Base-by-base conservation (phyloP, 2,113 vertebrate species). In the Melozone crissalis region DNA sequence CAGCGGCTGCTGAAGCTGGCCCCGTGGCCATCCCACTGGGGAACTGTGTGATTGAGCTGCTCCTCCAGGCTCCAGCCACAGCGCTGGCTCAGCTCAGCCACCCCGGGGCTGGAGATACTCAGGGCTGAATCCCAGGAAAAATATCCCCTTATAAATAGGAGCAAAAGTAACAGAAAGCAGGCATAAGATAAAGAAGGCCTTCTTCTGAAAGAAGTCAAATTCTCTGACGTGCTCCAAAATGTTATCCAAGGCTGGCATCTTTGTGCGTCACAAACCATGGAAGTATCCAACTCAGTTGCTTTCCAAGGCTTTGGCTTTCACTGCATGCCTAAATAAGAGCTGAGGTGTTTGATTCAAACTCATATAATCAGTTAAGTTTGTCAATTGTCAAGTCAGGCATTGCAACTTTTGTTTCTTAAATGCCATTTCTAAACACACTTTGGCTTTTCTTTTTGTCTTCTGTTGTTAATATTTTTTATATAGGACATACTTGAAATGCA, bases 1-100 rank as follows among this genome's bases (percentile, higher is more conserved):
- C 98, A 98, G 81, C 96, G 97, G 81, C 88, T 92, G 69, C 79
- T 20, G 12, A 96, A 97, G 63, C 81, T 1, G 5, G 69, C 80
- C 6, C 77, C 84, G 0, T 18, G 68, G 16, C 59, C 16, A 2
- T 76, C 91, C 79, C 73, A 90, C 57, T 91, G 69, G 0, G 98
- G 98, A 35, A 98, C 95, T 0, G 98, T 98, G 81, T 94, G 89
- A 52, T 98, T 98, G 39, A 97, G 81, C 89, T 98, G 97, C 78
- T 98, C 95, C 7, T 88, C 97, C 15, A 30, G 90, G 72, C 95
- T 98, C 98, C 98, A 98, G 80, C 95, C 90, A 21, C 97, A 97
- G 4, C 15, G 74, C 82, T 71, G 92, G 96, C 19, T 0, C 7
- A 7, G 44, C 95, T 97, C 49, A 49, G 47, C 47, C 15, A 28